These are phyloP conservation scores for Melanotaenia nigrans DNA, from an alignment of 2,797 vertebrate genomes.

Conservation along the genomic window DNA sequence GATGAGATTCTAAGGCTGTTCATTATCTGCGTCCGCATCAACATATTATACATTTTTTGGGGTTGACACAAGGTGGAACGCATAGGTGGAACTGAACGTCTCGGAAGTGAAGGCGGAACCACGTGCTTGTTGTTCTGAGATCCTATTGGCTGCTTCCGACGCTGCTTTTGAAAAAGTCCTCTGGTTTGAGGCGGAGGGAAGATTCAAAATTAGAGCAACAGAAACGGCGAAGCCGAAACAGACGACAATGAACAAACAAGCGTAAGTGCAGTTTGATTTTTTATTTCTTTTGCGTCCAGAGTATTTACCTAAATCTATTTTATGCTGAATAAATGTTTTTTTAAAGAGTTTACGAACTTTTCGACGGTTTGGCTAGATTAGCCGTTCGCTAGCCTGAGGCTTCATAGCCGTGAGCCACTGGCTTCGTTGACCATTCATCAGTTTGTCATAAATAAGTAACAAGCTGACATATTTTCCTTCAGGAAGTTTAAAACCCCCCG, in stretches of 20 bases:
- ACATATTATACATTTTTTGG: conserved; percentile 2
- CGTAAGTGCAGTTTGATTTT: conserved; percentile 58
- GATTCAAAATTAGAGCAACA: conserved; percentile 66
- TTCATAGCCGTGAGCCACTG: background rate
- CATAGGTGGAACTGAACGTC: background rate
- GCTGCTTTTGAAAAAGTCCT: conserved; percentile 67
- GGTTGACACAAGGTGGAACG: background rate
- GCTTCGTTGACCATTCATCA: background rate
- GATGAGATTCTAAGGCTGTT: background rate
- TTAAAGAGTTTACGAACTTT: background rate
- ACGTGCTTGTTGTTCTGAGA: conserved; percentile 9
- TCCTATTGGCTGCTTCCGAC: conserved; percentile 52
- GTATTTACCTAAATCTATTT: rapidly evolving
- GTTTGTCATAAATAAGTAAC: background rate
- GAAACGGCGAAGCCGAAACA: conserved; percentile 16
- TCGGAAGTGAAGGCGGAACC: conserved; percentile 26
- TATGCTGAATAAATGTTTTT: background rate
- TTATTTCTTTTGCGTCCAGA: rapidly evolving
- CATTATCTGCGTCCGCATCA: background rate
- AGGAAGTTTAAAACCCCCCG: conserved; percentile 88
- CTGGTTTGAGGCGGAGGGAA: conserved; percentile 75
- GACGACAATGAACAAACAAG: conserved; percentile 72
- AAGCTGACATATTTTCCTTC: background rate
- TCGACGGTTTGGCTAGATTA: background rate
- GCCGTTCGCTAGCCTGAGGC: background rate